Conservation (phyloP, 2,888 invertebrate species). For the Catocala fraxini region DNA sequence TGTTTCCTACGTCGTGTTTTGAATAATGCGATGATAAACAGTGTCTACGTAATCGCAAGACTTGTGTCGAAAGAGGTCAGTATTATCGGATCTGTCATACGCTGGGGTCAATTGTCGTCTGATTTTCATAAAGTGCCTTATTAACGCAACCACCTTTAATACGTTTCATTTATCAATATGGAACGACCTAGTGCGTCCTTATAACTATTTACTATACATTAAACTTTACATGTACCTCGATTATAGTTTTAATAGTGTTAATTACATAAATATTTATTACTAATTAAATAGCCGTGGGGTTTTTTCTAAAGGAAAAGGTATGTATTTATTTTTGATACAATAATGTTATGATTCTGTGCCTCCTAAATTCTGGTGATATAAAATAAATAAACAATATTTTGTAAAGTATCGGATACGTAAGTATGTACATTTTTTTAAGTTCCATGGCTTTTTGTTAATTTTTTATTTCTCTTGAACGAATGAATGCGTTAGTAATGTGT, state of each 20-base stretch:
- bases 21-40: neutral
- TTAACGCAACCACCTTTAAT: conserved; percentile 39
- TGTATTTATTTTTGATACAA: too few relatives aligned
- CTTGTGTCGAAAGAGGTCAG: conserved; percentile 49
- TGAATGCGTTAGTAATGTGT: conserved; percentile 1
- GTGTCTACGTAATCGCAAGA: conserved; percentile 31
- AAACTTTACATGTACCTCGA: too few relatives aligned
- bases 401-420: too few relatives aligned
- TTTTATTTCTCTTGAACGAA: neutral
- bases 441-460: neutral
- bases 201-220: neutral
- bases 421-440: neutral
- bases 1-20: too few relatives aligned
- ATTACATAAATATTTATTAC: too few relatives aligned
- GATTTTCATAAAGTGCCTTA: conserved; percentile 63
- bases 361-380: too few relatives aligned
- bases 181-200: conserved; percentile 4
- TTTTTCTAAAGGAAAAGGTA: too few relatives aligned
- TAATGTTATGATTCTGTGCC: too few relatives aligned
- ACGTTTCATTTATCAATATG: conserved; percentile 18
- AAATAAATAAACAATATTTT: too few relatives aligned
- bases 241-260: too few relatives aligned
- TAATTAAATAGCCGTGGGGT: too few relatives aligned
- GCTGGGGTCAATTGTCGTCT: conserved; percentile 73
- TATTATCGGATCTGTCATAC: conserved; percentile 65